Conservation (phyloP, 2,113 vertebrate genomes). For the Podocnemis expansa region DNA sequence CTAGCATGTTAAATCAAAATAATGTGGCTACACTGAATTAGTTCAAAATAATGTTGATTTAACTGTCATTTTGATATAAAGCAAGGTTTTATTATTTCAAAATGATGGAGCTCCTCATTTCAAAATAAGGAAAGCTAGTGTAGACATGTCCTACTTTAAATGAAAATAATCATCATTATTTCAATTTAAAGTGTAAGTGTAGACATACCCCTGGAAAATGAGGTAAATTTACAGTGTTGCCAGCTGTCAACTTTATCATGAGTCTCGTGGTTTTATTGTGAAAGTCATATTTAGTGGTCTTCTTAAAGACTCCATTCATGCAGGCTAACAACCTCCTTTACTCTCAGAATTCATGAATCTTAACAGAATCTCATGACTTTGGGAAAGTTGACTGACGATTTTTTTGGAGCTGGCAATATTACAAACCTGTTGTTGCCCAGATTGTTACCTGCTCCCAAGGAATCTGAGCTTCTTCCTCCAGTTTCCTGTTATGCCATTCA, state of each 20-base stretch:
- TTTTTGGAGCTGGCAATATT: not conserved
- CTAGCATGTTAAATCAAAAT: too few relatives aligned
- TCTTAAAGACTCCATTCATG: not conserved
- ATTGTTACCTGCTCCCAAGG: not conserved
- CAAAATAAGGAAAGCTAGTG: too few relatives aligned
- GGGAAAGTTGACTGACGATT: not conserved
- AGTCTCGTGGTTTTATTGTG: not conserved
- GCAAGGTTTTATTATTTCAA: too few relatives aligned
- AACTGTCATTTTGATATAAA: too few relatives aligned
- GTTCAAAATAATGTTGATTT: too few relatives aligned
- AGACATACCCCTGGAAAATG: too few relatives aligned
- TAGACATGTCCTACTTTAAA: too few relatives aligned
- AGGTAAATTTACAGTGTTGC: not conserved
- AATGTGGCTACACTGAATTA: too few relatives aligned
- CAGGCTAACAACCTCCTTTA: not conserved
- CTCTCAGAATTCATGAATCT: not conserved
- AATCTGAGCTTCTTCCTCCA: not conserved
- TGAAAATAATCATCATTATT: too few relatives aligned
- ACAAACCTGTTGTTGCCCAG: not conserved
- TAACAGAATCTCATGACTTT: not conserved
- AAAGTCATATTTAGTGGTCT: not conserved
- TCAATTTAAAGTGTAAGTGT: too few relatives aligned
- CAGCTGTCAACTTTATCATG: fast-evolving
- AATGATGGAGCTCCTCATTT: too few relatives aligned
- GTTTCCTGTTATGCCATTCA: not conserved